Base-by-base conservation (phyloP, 1,140 invertebrate genomes). In the Reticulitermes speratus region DNA sequence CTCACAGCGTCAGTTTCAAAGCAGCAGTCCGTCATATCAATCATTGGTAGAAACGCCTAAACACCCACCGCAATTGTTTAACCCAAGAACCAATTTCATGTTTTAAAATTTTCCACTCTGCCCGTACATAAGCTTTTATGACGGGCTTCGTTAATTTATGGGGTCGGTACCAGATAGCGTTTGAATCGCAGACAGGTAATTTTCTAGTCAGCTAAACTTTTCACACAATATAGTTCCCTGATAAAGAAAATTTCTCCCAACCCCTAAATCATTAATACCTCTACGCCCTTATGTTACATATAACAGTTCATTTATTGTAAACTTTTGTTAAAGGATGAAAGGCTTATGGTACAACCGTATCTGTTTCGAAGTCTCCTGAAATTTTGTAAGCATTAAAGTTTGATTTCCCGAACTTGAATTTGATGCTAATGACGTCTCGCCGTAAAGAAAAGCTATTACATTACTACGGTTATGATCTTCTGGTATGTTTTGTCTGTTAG, bases 181-280 rank as follows among this genome's bases (percentile, higher is more conserved):
- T 55, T 75, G 65, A 75, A n/a, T 75, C 65, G 65, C 25, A 75
- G 65, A 75, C 65, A 75, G 65, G 65, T 75, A 75, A 75, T 75
- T 75, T 75, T n/a, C 25, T 75, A 75, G 65, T 2, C 65, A 75
- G 65, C 14, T 8, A 30, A 75, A n/a, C 52, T 55, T 55, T 21
- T 48, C 19, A 30, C 25, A n/a, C 65, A n/a, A 16, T 75, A 75
- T 75, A 25, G 52, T 6, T 30, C 25, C n/a, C 25, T 75, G 65
- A 75, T 75, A 75, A 75, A 75, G 65, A 9, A 75, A 75, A 25
- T 11, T 6, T 75, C 25, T 30, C 25, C 65, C 65, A 25, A 9
- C 65, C 25, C 65, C 55, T 8, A 75, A 30, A 30, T 75, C 65
- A 75, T 75, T 75, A n/a, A 75, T 30, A 75, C n/a, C n/a, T 75